These are phyloP conservation scores for Gryllus bimaculatus DNA, from an alignment of 1,140 invertebrate species.

Conservation along the genomic window DNA sequence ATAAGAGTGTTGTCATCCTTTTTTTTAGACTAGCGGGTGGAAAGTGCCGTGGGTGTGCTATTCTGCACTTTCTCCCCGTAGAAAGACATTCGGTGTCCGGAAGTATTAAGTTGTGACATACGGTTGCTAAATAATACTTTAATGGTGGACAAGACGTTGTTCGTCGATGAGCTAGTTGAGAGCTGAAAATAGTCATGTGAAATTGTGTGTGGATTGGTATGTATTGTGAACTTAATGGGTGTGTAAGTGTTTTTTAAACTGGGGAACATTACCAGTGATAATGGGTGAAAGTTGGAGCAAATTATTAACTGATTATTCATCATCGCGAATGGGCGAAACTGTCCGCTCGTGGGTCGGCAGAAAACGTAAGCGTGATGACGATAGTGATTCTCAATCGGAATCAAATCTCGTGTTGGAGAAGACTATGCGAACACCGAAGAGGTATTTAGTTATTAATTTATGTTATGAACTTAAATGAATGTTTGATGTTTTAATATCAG, in stretches of 20 bases:
- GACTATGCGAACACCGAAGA: slow-evolving; percentile 14
- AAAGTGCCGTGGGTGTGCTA: neutral
- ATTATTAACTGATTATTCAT: neutral
- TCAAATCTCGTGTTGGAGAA: slow-evolving; percentile 13
- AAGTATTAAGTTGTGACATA: too few relatives aligned
- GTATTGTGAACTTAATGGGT: neutral
- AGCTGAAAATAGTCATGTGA: too few relatives aligned
- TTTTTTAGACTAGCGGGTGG: neutral
- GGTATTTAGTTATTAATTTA: neutral
- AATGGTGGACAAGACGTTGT: too few relatives aligned
- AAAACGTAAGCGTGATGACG: slow-evolving; percentile 12
- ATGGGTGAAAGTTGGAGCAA: slow-evolving; percentile 8
- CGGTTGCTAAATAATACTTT: too few relatives aligned
- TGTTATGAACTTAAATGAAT: too few relatives aligned
- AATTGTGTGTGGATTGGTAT: neutral
- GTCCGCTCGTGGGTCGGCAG: slow-evolving; percentile 7
- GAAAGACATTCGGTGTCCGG: too few relatives aligned
- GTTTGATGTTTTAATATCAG: too few relatives aligned
- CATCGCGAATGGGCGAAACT: neutral
- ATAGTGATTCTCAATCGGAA: slow-evolving; percentile 2
- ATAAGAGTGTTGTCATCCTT: neutral
- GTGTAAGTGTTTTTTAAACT: neutral
- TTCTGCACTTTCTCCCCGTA: neutral
- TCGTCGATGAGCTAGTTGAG: too few relatives aligned
- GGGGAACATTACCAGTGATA: neutral